Evolutionary conservation across 2,113 vertebrate species (phyloP), one percentile per base, ranked within the genome.

Genomic region (Vimba vimba): DNA sequence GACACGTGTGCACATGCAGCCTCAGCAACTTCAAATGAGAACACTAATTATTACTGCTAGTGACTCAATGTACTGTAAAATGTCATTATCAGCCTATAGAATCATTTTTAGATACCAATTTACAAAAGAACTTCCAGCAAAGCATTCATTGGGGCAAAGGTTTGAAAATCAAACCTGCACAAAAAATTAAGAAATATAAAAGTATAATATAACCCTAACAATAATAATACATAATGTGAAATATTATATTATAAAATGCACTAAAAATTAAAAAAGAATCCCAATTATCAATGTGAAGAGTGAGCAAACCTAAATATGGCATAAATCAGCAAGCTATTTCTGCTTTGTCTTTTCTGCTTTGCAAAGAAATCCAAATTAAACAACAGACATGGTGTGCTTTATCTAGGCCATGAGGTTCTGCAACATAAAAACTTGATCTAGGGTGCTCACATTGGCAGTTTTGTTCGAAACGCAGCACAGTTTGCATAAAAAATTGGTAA

Each of bases 391-490:
- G 62, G 55, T 87, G 68, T 76, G 79, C 74, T 73, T 87, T 86
- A 86, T 88, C 86, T 85, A 87, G 71, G 87, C 87, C 85, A 86
- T 9, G 6, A 62, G 86, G 85, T 77, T 87, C 39, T 68, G 79
- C 33, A 78, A 76, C 87, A 79, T 30, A 86, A 86, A 84, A 39
- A 7, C 39, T 39, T 39, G 39, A 39, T 39, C 39, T 39, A 39
- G 39, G 39, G 6, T 39, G 39, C 6, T 39, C 39, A 39, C 39
- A 39, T 7, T 39, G 39, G 39, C 39, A 7, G 39, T 39, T 39
- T 39, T 7, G 39, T 1, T 39, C 6, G 6, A 39, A 39, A 39
- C 6, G 39, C 39, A 39, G 6, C 39, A 39, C 6, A 7, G 39
- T 39, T 39, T 39, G 39, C 39, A 39, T 39, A 39, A 39, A 39